Conservation (phyloP, 1,140 invertebrate species). For the Lepidurus arcticus region DNA sequence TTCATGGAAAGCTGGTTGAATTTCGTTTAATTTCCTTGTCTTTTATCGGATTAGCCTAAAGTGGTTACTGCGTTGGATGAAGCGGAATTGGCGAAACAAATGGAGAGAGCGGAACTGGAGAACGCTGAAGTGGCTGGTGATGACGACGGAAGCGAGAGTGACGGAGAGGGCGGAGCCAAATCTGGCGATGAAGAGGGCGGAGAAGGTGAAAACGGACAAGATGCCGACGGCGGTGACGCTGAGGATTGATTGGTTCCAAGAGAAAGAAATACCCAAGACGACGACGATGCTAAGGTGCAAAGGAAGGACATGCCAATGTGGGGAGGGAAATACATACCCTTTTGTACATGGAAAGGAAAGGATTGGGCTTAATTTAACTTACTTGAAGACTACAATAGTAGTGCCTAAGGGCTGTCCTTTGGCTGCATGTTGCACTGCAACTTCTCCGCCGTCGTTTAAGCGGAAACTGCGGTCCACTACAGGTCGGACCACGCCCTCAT, state of each 20-base stretch:
- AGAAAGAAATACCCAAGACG: neutral
- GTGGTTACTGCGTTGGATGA: conserved; percentile 97
- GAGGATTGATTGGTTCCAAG: conserved; percentile 37
- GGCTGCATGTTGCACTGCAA: conserved; percentile 60
- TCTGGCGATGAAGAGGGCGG: conserved; percentile 80
- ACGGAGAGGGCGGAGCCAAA: conserved; percentile 76
- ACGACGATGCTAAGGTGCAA: conserved; percentile 29
- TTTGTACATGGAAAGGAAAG: conserved; percentile 23
- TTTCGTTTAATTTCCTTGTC: neutral
- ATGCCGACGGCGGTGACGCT: conserved; percentile 42
- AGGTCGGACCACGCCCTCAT: conserved; percentile 52
- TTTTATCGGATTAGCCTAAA: conserved; percentile 67
- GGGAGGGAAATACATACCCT: conserved; percentile 26
- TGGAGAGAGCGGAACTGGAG: conserved; percentile 88
- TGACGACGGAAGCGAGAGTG: conserved; percentile 54
- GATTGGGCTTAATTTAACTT: conserved; percentile 37
- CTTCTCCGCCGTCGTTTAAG: conserved; percentile 58
- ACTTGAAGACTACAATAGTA: conserved; percentile 64
- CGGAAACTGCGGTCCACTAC: conserved; percentile 59
- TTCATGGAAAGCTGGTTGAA: too few relatives aligned
- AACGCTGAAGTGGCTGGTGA: conserved; percentile 90
- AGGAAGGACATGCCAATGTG: neutral
- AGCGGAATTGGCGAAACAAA: conserved; percentile 82
- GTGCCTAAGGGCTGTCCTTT: conserved; percentile 63
- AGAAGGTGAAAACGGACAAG: conserved; percentile 59